Conservation (phyloP, 92 coral and sea anemone genomes). For the Ricordea florida region DNA sequence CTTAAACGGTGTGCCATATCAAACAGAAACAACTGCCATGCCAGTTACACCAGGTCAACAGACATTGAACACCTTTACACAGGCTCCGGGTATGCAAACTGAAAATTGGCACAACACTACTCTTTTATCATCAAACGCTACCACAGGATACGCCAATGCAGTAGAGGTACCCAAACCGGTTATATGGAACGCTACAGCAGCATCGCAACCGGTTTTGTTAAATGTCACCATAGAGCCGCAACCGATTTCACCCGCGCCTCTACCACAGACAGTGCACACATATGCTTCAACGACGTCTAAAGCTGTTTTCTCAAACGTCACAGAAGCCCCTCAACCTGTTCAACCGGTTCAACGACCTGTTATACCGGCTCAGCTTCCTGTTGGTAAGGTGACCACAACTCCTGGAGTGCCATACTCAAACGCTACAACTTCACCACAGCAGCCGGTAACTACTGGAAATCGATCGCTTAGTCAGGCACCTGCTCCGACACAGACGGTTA, state of each 20-base stretch:
- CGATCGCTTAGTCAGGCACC: no score
- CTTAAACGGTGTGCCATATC: not conserved
- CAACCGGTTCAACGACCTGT: constrained; percentile 2
- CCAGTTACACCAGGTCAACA: constrained; percentile 25
- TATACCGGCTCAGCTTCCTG: no score
- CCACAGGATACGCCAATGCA: not conserved
- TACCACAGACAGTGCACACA: no score
- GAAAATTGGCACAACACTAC: no score
- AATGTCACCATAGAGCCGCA: not conserved
- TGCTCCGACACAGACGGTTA: no score
- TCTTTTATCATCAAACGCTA: no score
- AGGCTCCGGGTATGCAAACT: no score
- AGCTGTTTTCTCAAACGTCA: not conserved
- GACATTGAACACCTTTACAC: no score
- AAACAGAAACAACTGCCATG: not conserved
- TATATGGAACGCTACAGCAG: not conserved
- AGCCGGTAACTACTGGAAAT: no score
- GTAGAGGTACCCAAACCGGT: not conserved
- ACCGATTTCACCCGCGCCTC: not conserved
- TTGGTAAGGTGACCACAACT: no score
- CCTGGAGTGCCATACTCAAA: no score
- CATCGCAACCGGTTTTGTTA: not conserved
- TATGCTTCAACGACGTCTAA: no score
- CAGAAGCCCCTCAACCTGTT: constrained; percentile 3
- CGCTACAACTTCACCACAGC: constrained; percentile 8